Percentiles rank a stretch among this genome's conserved stretches.
These are phyloP conservation scores for Lepisosteus osseus DNA, from an alignment of 2,113 vertebrate species.

Conservation along the genomic window DNA sequence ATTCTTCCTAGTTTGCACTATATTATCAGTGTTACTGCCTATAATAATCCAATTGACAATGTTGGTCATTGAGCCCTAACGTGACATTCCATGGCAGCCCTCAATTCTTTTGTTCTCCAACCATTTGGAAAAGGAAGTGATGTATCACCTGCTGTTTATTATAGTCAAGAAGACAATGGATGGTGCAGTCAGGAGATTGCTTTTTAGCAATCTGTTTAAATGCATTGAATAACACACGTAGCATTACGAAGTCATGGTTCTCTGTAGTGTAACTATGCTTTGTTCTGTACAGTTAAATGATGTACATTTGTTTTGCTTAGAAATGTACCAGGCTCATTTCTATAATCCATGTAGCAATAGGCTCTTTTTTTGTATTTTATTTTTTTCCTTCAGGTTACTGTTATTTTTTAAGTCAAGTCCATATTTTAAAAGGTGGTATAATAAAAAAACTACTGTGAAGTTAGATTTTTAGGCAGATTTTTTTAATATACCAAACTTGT, in stretches of 20 bases:
- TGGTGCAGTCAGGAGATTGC: not conserved
- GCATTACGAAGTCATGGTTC: not conserved
- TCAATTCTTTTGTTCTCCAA: conserved; percentile 11
- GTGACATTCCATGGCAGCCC: conserved; percentile 70
- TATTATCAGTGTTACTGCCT: conserved; percentile 98
- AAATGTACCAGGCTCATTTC: conserved; percentile 20
- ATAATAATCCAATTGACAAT: conserved; percentile 69
- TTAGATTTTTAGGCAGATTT: conserved; percentile 63
- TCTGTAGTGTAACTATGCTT: not conserved
- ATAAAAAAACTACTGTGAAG: conserved; percentile 68
- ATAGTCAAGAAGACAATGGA: conserved; percentile 18
- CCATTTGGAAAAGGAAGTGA: not conserved
- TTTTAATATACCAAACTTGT: conserved; percentile 65
- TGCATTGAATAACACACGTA: not conserved
- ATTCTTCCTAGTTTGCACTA: conserved; percentile 95
- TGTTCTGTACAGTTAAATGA: conserved; percentile 15
- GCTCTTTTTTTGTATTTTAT: conserved; percentile 39
- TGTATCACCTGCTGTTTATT: conserved; percentile 20
- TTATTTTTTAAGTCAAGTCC: conserved; percentile 45
- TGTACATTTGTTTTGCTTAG: conserved; percentile 29
- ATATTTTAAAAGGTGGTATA: conserved; percentile 56
- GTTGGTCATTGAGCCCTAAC: conserved; percentile 63
- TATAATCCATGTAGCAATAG: conserved; percentile 36
- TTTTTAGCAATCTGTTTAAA: not conserved
- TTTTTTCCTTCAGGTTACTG: conserved; percentile 29